A percentile compares a stretch with the other conserved stretches of the same genome.
Evolutionary conservation across 2,113 vertebrate genomes (phyloP).

Genomic region (Malurus elegans): DNA sequence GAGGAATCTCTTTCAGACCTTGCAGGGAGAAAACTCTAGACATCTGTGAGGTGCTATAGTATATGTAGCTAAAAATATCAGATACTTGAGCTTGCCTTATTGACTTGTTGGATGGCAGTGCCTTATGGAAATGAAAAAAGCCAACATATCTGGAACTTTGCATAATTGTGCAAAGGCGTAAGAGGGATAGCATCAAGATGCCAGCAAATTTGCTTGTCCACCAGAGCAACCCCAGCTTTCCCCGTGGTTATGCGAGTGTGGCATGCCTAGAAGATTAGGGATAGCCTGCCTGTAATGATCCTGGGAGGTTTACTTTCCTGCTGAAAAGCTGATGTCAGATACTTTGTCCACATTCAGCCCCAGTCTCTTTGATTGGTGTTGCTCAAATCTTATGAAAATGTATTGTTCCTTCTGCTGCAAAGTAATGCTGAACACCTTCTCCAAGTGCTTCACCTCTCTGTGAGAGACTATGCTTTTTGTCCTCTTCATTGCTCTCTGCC

Average conservation of each 20-base stretch:
- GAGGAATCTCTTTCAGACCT: not conserved
- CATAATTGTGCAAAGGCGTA: accelerated
- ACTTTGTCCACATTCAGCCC: not conserved
- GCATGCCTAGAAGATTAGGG: not conserved
- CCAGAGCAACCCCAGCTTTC: accelerated
- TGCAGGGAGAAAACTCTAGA: not conserved
- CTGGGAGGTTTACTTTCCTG: not conserved
- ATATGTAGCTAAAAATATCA: not conserved
- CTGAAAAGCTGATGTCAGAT: not conserved
- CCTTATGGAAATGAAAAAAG: not conserved
- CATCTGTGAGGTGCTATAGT: not conserved
- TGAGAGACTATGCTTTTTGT: not conserved
- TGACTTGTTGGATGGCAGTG: not conserved
- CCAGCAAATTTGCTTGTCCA: not conserved
- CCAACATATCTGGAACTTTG: not conserved
- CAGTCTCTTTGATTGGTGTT: not conserved
- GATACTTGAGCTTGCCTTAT: not conserved
- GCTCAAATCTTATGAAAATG: not conserved
- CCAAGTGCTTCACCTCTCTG: not conserved
- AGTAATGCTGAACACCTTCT: not conserved
- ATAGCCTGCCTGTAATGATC: not conserved
- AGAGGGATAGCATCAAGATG: not conserved
- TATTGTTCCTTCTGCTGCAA: not conserved
- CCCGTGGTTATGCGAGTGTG: accelerated
- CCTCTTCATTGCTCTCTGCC: not conserved